Evolutionary conservation across 2,797 vertebrate species (phyloP).

Genomic region (Zenarchopterus dispar): DNA sequence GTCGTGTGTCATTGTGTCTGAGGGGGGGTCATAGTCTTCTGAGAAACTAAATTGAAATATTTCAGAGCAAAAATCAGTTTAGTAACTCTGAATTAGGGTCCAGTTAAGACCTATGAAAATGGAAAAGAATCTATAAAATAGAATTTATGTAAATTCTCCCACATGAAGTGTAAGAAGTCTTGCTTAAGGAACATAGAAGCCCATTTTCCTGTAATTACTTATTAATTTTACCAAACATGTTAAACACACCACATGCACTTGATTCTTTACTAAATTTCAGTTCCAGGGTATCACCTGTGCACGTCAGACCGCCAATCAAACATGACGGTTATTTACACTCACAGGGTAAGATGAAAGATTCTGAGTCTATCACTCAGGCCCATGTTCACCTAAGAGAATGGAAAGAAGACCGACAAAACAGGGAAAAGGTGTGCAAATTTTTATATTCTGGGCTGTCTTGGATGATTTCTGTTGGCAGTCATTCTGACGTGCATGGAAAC

Average conservation of each 20-base stretch:
- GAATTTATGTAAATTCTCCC: constrained; percentile 34
- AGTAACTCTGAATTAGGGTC: constrained; percentile 4
- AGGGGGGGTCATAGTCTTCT: background rate
- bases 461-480: constrained; percentile 63
- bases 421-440: constrained; percentile 71
- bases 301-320: constrained; percentile 82
- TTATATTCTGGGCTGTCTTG: constrained; percentile 72
- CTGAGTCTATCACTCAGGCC: constrained; percentile 72
- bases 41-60: constrained; percentile 2
- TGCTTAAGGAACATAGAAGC: constrained; percentile 44
- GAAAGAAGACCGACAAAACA: constrained; percentile 74
- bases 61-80: constrained; percentile 8
- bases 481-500: constrained; percentile 26
- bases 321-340: constrained; percentile 85
- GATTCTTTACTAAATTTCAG: constrained; percentile 52
- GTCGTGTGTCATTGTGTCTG: background rate
- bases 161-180: constrained; percentile 33
- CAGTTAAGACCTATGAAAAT: constrained; percentile 26
- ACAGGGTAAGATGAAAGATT: constrained; percentile 79
- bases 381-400: constrained; percentile 70
- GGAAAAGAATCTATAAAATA: constrained; percentile 14
- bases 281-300: constrained; percentile 62
- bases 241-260: constrained; percentile 40
- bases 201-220: constrained; percentile 61
- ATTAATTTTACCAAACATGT: constrained; percentile 59